Percentiles rank a stretch among this genome's conserved stretches.
Conservation (phyloP, 2,113 vertebrate genomes). For the Cathartes aura region DNA sequence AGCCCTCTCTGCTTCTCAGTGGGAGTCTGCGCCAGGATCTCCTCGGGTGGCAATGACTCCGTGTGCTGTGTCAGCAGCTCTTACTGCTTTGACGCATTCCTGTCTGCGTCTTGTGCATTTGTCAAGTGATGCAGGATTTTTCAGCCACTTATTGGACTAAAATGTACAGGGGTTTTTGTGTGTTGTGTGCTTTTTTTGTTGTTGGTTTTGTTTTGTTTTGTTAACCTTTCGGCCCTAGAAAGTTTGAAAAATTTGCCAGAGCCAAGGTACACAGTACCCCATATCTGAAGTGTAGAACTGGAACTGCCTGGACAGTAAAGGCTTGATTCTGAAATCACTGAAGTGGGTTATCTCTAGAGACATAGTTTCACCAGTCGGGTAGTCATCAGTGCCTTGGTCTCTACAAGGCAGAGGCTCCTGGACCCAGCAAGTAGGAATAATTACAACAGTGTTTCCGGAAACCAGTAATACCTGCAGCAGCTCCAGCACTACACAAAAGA, state of each 20-base stretch:
- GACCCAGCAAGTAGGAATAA: background rate
- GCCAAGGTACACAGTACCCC: background rate
- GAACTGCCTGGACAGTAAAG: background rate
- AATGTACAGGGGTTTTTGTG: fast-evolving
- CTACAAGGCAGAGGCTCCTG: background rate
- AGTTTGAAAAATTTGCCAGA: background rate
- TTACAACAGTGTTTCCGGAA: background rate
- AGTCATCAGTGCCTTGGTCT: background rate
- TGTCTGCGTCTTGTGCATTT: background rate
- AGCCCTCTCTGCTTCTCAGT: background rate
- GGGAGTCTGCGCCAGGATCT: background rate
- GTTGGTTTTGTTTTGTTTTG: background rate
- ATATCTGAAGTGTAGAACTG: background rate
- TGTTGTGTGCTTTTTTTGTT: background rate
- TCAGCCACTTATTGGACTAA: background rate
- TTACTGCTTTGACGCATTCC: background rate
- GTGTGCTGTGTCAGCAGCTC: background rate
- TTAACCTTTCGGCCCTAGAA: background rate
- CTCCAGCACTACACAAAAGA: background rate
- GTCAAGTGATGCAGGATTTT: background rate
- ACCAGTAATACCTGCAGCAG: background rate
- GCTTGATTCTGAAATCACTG: background rate
- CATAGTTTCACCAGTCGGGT: background rate
- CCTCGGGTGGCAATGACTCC: background rate
- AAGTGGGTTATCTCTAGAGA: background rate